Evolutionary conservation across 2,113 vertebrate genomes (phyloP).

Genomic region (Sylvilagus bachmani): DNA sequence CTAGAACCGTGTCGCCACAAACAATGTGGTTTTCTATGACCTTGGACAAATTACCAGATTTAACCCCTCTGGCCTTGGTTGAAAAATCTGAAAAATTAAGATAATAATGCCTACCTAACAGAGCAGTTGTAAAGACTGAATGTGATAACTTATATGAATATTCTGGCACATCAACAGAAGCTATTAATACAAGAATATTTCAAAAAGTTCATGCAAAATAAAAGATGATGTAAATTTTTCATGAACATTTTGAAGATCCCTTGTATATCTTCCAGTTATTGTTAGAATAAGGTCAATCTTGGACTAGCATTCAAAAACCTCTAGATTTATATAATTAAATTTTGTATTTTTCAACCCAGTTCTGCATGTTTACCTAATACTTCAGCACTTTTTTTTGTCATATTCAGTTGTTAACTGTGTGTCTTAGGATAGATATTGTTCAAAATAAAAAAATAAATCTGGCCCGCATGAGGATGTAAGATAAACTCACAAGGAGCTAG

Average conservation of each 20-base stretch:
- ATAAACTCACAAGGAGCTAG: not conserved
- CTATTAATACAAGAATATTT: not conserved
- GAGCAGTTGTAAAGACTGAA: not conserved
- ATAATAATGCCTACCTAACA: not conserved
- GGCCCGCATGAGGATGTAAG: not conserved
- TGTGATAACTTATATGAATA: not conserved
- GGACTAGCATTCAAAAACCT: constrained; percentile 34
- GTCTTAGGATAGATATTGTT: constrained; percentile 14
- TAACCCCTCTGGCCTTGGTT: not conserved
- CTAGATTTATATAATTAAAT: constrained; percentile 11
- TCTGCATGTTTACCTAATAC: not conserved
- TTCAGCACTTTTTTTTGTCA: not conserved
- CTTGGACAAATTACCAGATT: constrained; percentile 4
- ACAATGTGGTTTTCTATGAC: constrained; percentile 2
- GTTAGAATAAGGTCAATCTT: constrained; percentile 25
- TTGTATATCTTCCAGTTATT: not conserved
- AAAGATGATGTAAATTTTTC: too few relatives aligned
- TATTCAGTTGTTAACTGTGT: constrained; percentile 7
- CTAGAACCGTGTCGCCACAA: not conserved
- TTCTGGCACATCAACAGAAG: not conserved
- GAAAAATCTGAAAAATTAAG: constrained; percentile 42
- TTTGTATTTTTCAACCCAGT: constrained; percentile 53
- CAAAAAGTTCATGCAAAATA: too few relatives aligned
- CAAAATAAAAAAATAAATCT: constrained; percentile 22
- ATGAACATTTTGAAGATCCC: too few relatives aligned